Conservation (phyloP, 2,888 invertebrate species). For the Ormyrus nitidulus region DNA sequence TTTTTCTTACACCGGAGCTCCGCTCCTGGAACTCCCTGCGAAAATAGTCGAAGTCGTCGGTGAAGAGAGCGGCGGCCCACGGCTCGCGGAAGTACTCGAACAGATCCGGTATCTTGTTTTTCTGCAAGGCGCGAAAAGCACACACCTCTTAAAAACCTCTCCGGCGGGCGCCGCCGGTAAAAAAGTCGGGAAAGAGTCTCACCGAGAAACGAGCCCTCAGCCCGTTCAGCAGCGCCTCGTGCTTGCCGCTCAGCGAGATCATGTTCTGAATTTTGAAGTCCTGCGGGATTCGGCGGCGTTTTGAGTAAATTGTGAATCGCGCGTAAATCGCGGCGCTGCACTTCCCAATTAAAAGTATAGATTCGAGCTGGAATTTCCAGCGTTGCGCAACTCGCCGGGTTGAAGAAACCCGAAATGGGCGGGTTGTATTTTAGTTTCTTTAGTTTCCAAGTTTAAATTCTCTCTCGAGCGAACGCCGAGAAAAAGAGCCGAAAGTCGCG, state of each 20-base stretch:
- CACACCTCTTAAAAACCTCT: too few species aligned
- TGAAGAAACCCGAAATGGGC: neutral
- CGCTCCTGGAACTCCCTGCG: neutral
- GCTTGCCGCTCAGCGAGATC: slow-evolving; percentile 82
- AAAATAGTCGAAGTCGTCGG: slow-evolving; percentile 79
- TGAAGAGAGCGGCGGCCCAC: slow-evolving; percentile 81
- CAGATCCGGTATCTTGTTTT: slow-evolving; percentile 81
- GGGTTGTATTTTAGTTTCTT: neutral
- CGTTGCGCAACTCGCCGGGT: too few species aligned
- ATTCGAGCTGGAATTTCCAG: too few species aligned
- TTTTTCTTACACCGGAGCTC: too few species aligned
- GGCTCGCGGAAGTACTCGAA: slow-evolving; percentile 82
- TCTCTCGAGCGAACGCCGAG: too few species aligned
- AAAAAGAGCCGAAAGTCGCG: too few species aligned
- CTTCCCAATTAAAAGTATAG: too few species aligned
- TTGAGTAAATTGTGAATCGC: too few species aligned
- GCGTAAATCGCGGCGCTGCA: too few species aligned
- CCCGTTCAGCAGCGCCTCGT: slow-evolving; percentile 84
- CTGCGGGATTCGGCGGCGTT: slow-evolving; percentile 65
- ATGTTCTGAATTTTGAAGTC: slow-evolving; percentile 79
- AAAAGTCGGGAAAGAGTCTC: slow-evolving; percentile 49
- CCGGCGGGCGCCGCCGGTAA: too few species aligned
- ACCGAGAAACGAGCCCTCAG: slow-evolving; percentile 80
- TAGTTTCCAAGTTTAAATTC: too few species aligned
- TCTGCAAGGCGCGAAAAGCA: slow-evolving; percentile 68